Conservation (phyloP, 2,888 invertebrate species). For the Herminia tarsipennalis region DNA sequence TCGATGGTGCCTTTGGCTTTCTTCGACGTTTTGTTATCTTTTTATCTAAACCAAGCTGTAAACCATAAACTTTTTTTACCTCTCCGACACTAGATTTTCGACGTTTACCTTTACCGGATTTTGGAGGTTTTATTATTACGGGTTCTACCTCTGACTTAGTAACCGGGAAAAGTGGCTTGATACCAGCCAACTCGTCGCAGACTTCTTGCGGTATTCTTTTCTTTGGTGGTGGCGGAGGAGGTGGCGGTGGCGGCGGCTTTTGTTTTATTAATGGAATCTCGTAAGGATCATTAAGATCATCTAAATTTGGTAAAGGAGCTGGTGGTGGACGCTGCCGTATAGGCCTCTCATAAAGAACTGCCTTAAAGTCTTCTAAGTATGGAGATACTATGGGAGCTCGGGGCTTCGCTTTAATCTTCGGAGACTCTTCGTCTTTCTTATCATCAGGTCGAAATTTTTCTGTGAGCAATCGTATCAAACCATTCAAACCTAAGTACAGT, state of each 20-base stretch:
- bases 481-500: slow-evolving; percentile 66
- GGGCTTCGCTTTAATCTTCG: slow-evolving; percentile 52
- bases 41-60: slow-evolving; percentile 38
- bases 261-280: slow-evolving; percentile 59
- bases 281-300: slow-evolving; percentile 66
- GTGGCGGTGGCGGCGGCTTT: slow-evolving; percentile 62
- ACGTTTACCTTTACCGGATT: slow-evolving; percentile 26
- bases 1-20: slow-evolving; percentile 60
- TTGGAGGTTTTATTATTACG: neutral
- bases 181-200: slow-evolving; percentile 69
- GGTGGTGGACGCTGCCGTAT: slow-evolving; percentile 49
- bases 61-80: slow-evolving; percentile 64
- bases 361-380: slow-evolving; percentile 66
- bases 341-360: slow-evolving; percentile 56
- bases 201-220: slow-evolving; percentile 59
- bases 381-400: slow-evolving; percentile 59
- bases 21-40: slow-evolving; percentile 35
- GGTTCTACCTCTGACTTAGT: slow-evolving; percentile 41
- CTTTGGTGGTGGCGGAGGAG: slow-evolving; percentile 71
- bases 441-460: slow-evolving; percentile 61
- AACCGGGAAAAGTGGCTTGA: slow-evolving; percentile 51
- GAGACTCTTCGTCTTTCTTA: slow-evolving; percentile 22
- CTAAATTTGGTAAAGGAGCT: slow-evolving; percentile 67
- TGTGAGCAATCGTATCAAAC: slow-evolving; percentile 57
- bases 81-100: slow-evolving; percentile 50